A percentile compares a stretch with the other conserved stretches of the same genome.
Evolutionary conservation across 2,113 vertebrate genomes (phyloP).

Genomic region (Equus quagga): DNA sequence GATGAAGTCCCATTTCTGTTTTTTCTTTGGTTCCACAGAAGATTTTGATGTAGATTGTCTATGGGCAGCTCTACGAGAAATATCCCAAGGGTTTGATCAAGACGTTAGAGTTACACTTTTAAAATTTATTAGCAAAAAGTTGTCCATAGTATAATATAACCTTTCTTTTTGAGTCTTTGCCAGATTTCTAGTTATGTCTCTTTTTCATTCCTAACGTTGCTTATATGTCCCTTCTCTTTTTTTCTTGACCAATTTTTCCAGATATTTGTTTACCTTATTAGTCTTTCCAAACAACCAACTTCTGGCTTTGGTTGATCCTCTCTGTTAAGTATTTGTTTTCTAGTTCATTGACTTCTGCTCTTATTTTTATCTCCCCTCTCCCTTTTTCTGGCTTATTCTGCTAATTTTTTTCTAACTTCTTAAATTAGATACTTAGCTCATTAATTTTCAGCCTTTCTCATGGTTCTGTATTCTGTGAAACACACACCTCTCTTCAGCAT

Average conservation of each 20-base stretch:
- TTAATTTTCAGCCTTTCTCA: neutral
- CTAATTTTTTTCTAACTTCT: neutral
- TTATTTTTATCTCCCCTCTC: constrained; percentile 18
- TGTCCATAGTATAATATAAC: neutral
- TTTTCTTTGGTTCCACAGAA: neutral
- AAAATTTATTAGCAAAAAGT: neutral
- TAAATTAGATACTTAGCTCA: constrained; percentile 61
- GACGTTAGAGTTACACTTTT: neutral
- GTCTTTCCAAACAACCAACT: constrained; percentile 48
- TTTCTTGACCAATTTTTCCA: neutral
- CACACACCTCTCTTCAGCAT: neutral
- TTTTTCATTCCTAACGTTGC: constrained; percentile 29
- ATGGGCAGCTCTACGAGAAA: neutral
- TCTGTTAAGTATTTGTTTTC: constrained; percentile 51
- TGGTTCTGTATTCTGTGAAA: neutral
- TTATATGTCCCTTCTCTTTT: neutral
- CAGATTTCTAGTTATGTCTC: neutral
- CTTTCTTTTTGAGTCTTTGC: neutral
- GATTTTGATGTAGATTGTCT: neutral
- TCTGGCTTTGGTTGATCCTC: neutral
- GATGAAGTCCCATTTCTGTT: neutral
- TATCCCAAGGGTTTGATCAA: neutral
- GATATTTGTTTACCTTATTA: constrained; percentile 50
- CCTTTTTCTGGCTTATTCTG: constrained; percentile 31
- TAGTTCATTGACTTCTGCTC: constrained; percentile 58